Evolutionary conservation across 2,888 invertebrate genomes (phyloP).

Genomic region (Rhyacophila evoluta): DNA sequence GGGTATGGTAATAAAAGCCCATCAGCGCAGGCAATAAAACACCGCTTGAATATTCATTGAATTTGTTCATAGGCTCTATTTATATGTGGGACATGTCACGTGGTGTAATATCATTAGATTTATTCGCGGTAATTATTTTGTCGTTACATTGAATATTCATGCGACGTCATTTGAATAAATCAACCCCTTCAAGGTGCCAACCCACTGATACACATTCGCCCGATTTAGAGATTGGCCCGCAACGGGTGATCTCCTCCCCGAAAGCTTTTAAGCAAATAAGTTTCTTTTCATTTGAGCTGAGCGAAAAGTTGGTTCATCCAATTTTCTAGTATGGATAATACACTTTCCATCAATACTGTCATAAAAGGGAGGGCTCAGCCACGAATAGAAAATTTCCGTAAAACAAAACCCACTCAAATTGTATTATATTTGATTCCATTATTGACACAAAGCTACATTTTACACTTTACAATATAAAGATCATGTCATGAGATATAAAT

Average conservation of each 20-base stretch:
- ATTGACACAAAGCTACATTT: too few species aligned
- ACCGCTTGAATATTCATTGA: constrained; percentile 24
- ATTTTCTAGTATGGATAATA: too few species aligned
- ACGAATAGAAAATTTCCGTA: too few species aligned
- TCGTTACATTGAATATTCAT: constrained; percentile 55
- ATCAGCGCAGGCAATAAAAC: constrained; percentile 16
- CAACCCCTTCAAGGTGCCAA: constrained; percentile 33
- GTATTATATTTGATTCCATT: too few species aligned
- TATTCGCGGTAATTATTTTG: constrained; percentile 54
- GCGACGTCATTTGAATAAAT: constrained; percentile 52
- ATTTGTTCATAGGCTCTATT: constrained; percentile 15
- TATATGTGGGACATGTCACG: constrained; percentile 35
- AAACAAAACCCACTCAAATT: too few species aligned
- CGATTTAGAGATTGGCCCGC: background rate
- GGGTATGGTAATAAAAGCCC: constrained; percentile 25
- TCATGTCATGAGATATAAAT: too few species aligned
- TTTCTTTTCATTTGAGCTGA: too few species aligned
- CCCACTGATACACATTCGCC: constrained; percentile 1
- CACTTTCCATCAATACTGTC: too few species aligned
- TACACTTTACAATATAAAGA: too few species aligned
- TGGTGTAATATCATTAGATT: constrained; percentile 47
- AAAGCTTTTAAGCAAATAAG: too few species aligned
- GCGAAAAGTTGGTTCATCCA: too few species aligned
- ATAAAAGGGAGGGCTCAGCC: too few species aligned
- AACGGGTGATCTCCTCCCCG: background rate